Evolutionary conservation across 2,888 invertebrate species (phyloP).

Genomic region (Drosophila paramelanica): DNA sequence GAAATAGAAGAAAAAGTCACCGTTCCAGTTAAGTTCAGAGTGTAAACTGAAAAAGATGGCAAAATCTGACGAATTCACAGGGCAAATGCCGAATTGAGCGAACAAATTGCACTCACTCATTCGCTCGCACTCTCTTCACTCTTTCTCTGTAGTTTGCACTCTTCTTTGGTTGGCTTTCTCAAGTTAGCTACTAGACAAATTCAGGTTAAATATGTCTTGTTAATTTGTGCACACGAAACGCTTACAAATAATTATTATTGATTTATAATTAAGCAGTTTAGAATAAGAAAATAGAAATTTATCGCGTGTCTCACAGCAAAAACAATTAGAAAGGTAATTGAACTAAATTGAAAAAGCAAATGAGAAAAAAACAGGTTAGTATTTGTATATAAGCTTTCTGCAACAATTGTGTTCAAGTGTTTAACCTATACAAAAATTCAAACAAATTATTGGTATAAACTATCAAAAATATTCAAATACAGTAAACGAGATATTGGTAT

Average conservation of each 20-base stretch:
- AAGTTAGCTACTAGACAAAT: constrained; percentile 8
- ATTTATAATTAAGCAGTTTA: constrained; percentile 18
- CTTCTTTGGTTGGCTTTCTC: background rate
- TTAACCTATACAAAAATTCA: too few relatives aligned
- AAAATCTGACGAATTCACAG: background rate
- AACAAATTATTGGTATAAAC: background rate
- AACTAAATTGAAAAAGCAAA: background rate
- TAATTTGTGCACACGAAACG: constrained; percentile 21
- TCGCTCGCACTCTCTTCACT: background rate
- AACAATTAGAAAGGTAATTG: constrained; percentile 23
- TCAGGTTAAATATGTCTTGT: constrained; percentile 20
- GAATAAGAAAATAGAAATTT: constrained; percentile 12
- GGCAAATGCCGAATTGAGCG: constrained; percentile 2
- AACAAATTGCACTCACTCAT: background rate
- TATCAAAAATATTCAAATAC: background rate
- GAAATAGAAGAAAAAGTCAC: constrained; percentile 2
- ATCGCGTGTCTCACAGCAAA: constrained; percentile 13
- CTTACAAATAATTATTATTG: constrained; percentile 22
- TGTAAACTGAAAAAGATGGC: constrained; percentile 28
- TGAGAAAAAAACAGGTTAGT: background rate
- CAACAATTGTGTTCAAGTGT: too few relatives aligned
- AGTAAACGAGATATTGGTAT: too few relatives aligned
- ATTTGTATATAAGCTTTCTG: background rate
- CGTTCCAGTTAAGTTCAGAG: constrained; percentile 30
- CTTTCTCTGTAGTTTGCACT: constrained; percentile 2